Conservation (phyloP, 2,113 vertebrate species). For the Crotophaga sulcirostris region DNA sequence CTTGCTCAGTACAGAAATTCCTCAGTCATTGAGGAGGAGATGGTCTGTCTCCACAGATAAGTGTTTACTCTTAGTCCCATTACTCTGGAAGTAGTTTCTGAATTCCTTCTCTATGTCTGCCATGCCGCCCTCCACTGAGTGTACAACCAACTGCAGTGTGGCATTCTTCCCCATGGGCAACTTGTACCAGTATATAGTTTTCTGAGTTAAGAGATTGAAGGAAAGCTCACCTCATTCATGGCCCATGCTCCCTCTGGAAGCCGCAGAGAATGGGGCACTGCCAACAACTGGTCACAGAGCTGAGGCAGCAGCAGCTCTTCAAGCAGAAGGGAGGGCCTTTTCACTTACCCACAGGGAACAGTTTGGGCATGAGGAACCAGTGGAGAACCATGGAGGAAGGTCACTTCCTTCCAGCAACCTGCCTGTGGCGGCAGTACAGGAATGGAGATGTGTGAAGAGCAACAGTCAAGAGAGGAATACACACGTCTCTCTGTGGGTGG, state of each 20-base stretch:
- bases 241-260: not conserved
- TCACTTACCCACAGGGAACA: not conserved
- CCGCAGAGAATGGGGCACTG: not conserved
- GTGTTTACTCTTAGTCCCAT: not conserved
- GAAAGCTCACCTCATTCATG: not conserved
- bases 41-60: not conserved
- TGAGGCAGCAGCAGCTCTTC: not conserved
- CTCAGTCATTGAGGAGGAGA: not conserved
- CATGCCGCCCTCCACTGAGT: not conserved
- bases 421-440: not conserved
- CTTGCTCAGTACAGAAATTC: not conserved
- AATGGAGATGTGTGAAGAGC: not conserved
- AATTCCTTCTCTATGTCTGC: not conserved
- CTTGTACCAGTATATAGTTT: not conserved
- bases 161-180: not conserved
- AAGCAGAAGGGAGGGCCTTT: not conserved
- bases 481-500: not conserved
- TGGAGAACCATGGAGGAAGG: not conserved
- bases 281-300: not conserved
- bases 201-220: not conserved
- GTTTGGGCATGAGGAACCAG: not conserved
- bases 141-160: not conserved
- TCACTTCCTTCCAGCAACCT: not conserved
- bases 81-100: not conserved
- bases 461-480: not conserved